Percentiles rank a stretch among this genome's conserved stretches.
Conservation (phyloP, 2,113 vertebrate genomes). For the Castor canadensis region DNA sequence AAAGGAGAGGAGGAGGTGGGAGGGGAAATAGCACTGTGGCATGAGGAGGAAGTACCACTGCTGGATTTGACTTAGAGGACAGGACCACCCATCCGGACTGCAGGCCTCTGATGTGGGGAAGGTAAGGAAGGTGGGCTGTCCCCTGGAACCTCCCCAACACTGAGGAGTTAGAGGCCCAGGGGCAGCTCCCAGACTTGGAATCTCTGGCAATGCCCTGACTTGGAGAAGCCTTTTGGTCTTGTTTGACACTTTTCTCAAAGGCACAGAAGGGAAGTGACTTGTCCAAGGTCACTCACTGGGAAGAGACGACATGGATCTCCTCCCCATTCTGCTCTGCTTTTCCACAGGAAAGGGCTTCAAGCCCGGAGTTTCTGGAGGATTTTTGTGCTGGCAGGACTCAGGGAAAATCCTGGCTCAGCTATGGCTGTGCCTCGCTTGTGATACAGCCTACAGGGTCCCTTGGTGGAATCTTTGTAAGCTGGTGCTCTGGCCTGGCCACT, state of each 20-base stretch:
- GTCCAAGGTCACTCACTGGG: too few species aligned
- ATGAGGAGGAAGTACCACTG: not conserved
- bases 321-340: not conserved
- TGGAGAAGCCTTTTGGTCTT: not conserved
- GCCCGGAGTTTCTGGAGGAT: not conserved
- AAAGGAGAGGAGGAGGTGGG: not conserved
- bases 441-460: not conserved
- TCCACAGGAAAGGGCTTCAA: not conserved
- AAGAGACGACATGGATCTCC: not conserved
- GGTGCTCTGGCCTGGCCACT: not conserved
- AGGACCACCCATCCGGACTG: fast-evolving
- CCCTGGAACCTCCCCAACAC: fast-evolving
- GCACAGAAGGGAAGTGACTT: too few species aligned
- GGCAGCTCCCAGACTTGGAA: not conserved
- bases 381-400: not conserved
- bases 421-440: not conserved
- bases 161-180: not conserved
- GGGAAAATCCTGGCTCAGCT: not conserved
- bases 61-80: not conserved
- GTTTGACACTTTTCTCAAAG: not conserved
- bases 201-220: fast-evolving
- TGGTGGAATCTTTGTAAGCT: not conserved
- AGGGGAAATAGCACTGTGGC: too few species aligned
- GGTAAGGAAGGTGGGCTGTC: too few species aligned
- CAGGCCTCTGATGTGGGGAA: not conserved